Percentiles rank a stretch among this genome's conserved stretches.
phyloP scores from a whole-genome alignment of 2,113 vertebrate species.

The Phrynosoma platyrhinos region DNA sequence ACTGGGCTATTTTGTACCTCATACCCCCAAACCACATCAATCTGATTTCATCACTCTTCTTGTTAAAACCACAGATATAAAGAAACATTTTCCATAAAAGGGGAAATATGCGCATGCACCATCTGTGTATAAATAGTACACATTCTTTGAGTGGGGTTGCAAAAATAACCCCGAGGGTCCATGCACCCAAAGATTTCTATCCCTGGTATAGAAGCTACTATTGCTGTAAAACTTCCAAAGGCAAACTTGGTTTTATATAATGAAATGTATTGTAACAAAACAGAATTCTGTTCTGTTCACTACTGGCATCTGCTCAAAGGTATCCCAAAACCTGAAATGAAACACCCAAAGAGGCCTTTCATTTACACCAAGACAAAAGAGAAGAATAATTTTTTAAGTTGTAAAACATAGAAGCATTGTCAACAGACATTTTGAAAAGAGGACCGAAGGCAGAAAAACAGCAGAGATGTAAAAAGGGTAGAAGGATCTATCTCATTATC shows the following conservation, averaged over 20 bases:
- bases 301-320: background rate
- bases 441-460: background rate
- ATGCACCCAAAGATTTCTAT: too few species aligned
- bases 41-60: background rate
- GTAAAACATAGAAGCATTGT: background rate
- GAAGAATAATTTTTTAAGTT: background rate
- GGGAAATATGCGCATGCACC: background rate
- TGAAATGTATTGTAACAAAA: background rate
- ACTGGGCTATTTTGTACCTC: background rate
- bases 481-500: too few species aligned
- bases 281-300: background rate
- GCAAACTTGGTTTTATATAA: background rate
- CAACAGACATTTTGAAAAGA: background rate
- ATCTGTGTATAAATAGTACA: background rate
- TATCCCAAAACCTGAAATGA: background rate
- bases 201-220: too few species aligned
- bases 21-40: background rate
- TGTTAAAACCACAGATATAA: background rate
- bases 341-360: background rate
- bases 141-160: background rate
- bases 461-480: too few species aligned
- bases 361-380: background rate
- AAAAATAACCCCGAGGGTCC: too few species aligned
- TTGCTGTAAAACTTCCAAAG: background rate
- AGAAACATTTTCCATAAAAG: background rate